Evolutionary conservation across 2,113 vertebrate genomes (phyloP), one percentile per base, ranked within the genome.

Genomic region (Grallaria varia): DNA sequence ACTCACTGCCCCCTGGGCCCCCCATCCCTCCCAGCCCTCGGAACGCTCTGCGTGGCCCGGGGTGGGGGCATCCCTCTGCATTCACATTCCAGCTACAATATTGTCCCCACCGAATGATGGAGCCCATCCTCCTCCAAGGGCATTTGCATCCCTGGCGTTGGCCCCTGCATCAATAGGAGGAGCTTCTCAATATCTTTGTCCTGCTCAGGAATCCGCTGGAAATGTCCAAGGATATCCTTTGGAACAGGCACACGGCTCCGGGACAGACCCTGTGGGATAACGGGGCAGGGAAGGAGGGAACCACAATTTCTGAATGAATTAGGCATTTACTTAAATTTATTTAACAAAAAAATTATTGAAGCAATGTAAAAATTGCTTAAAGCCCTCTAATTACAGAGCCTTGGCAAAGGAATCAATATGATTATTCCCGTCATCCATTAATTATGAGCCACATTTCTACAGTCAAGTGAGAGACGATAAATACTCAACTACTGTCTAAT

Each of bases 401-500:
- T 74, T 4, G 42, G 71, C 92, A 76, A 28, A 72, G 79, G 80
- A 93, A 86, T 27, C 20, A 2, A 9, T 13, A 14, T 1, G 49
- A 53, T 89, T 62, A 56, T 80, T 96, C 89, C 92, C 52, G 47
- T 55, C 71, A 44, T 5, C 60, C 53, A 44, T 49, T 89, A 87
- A 73, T 97, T 88, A 90, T 75, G 83, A 56, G 67, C 93, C 35
- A 8, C 63, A 14, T 77, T 77, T 78, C 74, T 45, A 22, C 37
- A 49, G 86, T 96, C 94, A 96, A 94, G 94, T 83, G 97, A 96
- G 98, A 96, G 98, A 97, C 85, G 94, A 97, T 95, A 92, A 97
- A 97, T 96, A 96, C 97, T 80, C 94, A 55, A 39, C 20, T 92
- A 58, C 89, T 35, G 75, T 97, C 97, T 98, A 18, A 45, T 47